Base-by-base conservation (phyloP, 2,113 vertebrate genomes). In the Rhadina sibilatrix region DNA sequence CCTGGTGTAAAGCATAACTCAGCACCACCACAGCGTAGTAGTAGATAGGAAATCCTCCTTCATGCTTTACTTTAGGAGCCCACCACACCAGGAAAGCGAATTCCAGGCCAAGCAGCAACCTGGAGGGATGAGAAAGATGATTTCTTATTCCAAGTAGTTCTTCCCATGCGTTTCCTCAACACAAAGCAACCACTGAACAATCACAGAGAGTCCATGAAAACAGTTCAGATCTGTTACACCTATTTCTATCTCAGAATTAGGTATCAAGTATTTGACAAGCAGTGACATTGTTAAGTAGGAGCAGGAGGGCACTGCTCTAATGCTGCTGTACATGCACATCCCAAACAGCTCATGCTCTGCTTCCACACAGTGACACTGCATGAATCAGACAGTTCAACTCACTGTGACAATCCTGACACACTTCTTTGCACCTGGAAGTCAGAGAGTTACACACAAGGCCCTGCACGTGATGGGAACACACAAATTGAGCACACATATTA, bases 1-100 rank as follows among this genome's bases (percentile, higher is more conserved):
- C 99, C 99, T 99, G 99, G 96, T 99, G 99, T 49, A 99, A 89
- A 3, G 99, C 99, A 7, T 99, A 99, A 97, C 99, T 99, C 81
- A 99, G 78, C 96, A 99, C 91, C 86, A 99, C 98, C 21, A 98
- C 91, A 17, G 89, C 53, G 1, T 99, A 99, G 97, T 99, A 99
- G 97, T 99, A 99, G 18, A 98, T 11, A n/a, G 99, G 99, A 91
- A 99, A 99, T 8, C 98, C 99, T 92, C 98, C 98, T 13, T 99
- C 99, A 3, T 99, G 97, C 79, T 97, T 99, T 19, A 99, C 97
- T 95, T 97, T 98, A 61, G 99, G 98, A 72, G 99, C 99, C 99
- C 99, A 99, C 99, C 99, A 99, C 38, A 99, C 99, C 95, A 99
- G 95, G 28, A 99, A 87, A 31, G 99, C 99, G 33, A 98, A 99